These are phyloP conservation scores for Cardiocondyla obscurior DNA, from an alignment of 1,140 invertebrate genomes.

Conservation along the genomic window DNA sequence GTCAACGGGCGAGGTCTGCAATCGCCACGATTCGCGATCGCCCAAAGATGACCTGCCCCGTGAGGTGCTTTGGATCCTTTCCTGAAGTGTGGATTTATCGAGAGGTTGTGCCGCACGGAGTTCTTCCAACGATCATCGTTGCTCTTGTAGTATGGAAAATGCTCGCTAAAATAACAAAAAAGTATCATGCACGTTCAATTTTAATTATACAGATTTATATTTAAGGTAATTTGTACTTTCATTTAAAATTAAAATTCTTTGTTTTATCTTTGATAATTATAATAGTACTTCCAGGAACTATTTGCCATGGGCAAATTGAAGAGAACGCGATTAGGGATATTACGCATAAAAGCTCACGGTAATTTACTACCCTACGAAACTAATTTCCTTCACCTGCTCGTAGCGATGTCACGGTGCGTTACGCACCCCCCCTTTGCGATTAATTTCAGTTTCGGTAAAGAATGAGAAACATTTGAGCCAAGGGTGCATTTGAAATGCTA, in stretches of 20 bases:
- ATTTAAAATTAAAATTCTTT: not conserved
- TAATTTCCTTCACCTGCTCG: conserved; percentile 78
- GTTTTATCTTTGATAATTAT: not conserved
- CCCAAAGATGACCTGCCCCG: conserved; percentile 94
- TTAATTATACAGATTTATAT: not conserved
- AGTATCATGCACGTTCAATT: not conserved
- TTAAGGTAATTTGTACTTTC: conserved; percentile 20
- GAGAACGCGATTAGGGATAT: not conserved
- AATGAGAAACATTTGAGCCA: conserved; percentile 9
- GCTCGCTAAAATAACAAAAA: conserved; percentile 86
- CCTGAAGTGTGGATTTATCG: conserved; percentile 94
- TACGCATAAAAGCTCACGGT: not conserved
- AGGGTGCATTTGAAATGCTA: conserved; percentile 49
- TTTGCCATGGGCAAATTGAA: not conserved
- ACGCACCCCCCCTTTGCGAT: conserved; percentile 68
- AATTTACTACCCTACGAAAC: conserved; percentile 29
- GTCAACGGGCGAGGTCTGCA: conserved; percentile 76
- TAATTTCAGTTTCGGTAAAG: conserved; percentile 63
- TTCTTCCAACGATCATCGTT: conserved; percentile 96
- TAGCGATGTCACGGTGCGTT: conserved; percentile 74
- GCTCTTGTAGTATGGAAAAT: conserved; percentile 93
- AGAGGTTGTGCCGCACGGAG: conserved; percentile 93
- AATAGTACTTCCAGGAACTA: not conserved
- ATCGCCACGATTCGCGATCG: conserved; percentile 87
- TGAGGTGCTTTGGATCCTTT: conserved; percentile 93